phyloP scores from a whole-genome alignment of 2,113 vertebrate genomes.

The Neomonachus schauinslandi region DNA sequence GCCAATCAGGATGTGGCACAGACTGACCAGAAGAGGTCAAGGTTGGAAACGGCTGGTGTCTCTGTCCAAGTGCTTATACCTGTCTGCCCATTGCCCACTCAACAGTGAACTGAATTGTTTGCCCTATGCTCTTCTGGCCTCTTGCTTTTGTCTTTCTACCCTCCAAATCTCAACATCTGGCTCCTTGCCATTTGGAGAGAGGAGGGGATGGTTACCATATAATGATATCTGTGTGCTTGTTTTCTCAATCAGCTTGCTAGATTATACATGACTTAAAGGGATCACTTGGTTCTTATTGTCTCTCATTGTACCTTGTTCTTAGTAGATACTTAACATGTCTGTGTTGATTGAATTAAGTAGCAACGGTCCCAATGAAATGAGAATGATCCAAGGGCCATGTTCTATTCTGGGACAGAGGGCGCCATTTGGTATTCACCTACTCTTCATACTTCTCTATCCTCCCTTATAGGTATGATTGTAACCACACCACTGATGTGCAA shows the following conservation, averaged over 20 bases:
- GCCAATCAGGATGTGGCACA: fast-evolving
- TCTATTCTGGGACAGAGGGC: not conserved
- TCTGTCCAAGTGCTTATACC: fast-evolving
- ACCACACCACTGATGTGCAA: fast-evolving
- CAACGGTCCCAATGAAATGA: fast-evolving
- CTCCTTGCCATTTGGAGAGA: not conserved
- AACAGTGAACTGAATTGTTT: not conserved
- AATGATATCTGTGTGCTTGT: not conserved
- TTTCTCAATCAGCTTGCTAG: not conserved
- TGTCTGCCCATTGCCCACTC: fast-evolving
- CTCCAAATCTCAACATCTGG: no score
- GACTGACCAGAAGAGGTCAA: not conserved
- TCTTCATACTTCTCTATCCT: no score
- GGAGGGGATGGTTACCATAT: not conserved
- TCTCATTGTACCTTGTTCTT: not conserved
- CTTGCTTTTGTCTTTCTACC: not conserved
- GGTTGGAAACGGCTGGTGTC: not conserved
- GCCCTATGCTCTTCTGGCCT: no score
- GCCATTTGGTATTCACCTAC: not conserved
- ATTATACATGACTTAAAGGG: not conserved
- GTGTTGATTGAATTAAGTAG: not conserved
- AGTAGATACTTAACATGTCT: fast-evolving
- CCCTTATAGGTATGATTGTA: not conserved
- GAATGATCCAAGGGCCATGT: not conserved
- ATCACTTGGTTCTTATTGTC: not conserved